A percentile compares a stretch with the other conserved stretches of the same genome.
These are phyloP conservation scores for Aricia artaxerxes DNA, from an alignment of 2,888 invertebrate genomes.

Conservation along the genomic window DNA sequence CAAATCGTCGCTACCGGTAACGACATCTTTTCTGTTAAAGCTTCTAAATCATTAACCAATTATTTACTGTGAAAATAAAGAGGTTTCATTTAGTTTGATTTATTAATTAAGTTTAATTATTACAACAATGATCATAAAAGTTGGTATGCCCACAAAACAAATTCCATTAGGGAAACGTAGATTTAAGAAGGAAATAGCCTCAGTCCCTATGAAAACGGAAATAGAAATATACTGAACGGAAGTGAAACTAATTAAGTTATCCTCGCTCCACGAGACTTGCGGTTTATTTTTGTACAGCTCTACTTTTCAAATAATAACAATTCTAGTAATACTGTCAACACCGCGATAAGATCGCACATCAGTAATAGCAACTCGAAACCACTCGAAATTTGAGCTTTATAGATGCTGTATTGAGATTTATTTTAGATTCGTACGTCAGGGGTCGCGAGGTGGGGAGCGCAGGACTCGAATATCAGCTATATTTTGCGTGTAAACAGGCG, in stretches of 20 bases:
- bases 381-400: constrained; percentile 49
- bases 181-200: constrained; percentile 68
- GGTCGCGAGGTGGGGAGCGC: constrained; percentile 59
- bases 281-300: constrained; percentile 74
- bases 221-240: constrained; percentile 77
- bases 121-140: constrained; percentile 8
- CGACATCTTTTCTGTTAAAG: background rate
- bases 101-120: background rate
- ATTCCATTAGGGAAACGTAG: constrained; percentile 75
- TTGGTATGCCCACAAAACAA: constrained; percentile 62
- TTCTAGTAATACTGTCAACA: constrained; percentile 73
- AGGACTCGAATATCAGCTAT: constrained; percentile 70
- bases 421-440: constrained; percentile 46
- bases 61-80: background rate
- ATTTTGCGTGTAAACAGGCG: constrained; percentile 76
- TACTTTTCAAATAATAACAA: constrained; percentile 65
- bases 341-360: constrained; percentile 64
- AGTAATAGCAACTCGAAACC: constrained; percentile 65
- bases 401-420: constrained; percentile 44
- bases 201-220: constrained; percentile 72
- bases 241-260: constrained; percentile 80
- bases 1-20: no score
- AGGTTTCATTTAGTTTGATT: background rate
- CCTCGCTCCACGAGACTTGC: constrained; percentile 67
- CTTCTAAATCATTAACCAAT: background rate